Evolutionary conservation across 2,888 invertebrate species (phyloP).

Genomic region (Hypomecis atomaria): DNA sequence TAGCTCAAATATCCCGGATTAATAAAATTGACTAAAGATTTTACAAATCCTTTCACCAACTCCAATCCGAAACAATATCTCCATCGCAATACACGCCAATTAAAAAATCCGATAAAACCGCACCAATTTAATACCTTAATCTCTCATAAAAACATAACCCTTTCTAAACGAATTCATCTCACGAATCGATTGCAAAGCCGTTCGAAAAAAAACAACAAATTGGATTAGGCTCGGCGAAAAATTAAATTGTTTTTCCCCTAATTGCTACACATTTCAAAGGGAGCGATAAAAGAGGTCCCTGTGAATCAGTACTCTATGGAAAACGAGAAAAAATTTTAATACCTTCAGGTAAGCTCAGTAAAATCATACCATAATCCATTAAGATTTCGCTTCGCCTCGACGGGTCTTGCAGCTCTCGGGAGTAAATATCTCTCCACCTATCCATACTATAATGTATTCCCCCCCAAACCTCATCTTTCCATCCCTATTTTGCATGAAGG

Average conservation of each 20-base stretch:
- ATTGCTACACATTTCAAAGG: slow-evolving; percentile 61
- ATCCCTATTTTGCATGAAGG: slow-evolving; percentile 83
- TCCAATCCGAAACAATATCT: slow-evolving; percentile 22
- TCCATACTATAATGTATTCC: slow-evolving; percentile 77
- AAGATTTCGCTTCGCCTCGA: slow-evolving; percentile 77
- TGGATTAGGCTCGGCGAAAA: slow-evolving; percentile 56
- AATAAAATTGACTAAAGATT: not conserved
- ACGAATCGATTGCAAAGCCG: slow-evolving; percentile 56
- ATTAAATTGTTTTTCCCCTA: slow-evolving; percentile 69
- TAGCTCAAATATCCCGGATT: too few species aligned
- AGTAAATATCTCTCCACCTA: slow-evolving; percentile 78
- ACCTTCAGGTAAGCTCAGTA: slow-evolving; percentile 73
- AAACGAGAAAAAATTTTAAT: slow-evolving; percentile 62
- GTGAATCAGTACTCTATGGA: slow-evolving; percentile 60
- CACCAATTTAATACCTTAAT: slow-evolving; percentile 35
- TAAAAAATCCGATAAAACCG: slow-evolving; percentile 37
- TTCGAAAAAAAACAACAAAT: slow-evolving; percentile 48
- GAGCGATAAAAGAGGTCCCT: slow-evolving; percentile 50
- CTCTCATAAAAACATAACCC: slow-evolving; percentile 43
- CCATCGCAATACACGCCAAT: slow-evolving; percentile 32
- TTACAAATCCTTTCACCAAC: not conserved
- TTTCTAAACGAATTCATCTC: slow-evolving; percentile 53
- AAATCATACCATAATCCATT: slow-evolving; percentile 84
- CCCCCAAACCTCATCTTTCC: slow-evolving; percentile 81
- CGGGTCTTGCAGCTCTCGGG: slow-evolving; percentile 79